Percentiles rank a stretch among this genome's conserved stretches.
These are phyloP conservation scores for Plebejus argus DNA, from an alignment of 2,888 invertebrate genomes.

Conservation along the genomic window DNA sequence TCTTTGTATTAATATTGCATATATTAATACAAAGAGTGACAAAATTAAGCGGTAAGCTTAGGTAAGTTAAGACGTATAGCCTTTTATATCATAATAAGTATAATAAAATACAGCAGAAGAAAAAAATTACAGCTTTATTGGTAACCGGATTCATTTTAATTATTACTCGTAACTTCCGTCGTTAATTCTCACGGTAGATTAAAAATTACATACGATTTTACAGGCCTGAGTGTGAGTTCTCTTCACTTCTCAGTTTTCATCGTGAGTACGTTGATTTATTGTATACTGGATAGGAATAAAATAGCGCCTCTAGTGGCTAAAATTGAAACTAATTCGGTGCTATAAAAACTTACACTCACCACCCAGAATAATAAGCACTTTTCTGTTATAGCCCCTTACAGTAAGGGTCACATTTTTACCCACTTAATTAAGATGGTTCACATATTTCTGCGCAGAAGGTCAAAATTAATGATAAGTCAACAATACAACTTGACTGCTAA, in stretches of 20 bases:
- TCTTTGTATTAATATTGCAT: background rate
- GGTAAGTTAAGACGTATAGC: no score
- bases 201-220: background rate
- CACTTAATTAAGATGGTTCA: slow-evolving; percentile 13
- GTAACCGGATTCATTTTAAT: background rate
- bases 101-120: background rate
- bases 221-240: no score
- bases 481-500: background rate
- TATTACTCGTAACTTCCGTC: background rate
- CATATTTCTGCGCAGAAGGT: background rate
- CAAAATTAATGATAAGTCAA: background rate
- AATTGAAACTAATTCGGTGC: no score
- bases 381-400: background rate
- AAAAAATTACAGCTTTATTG: background rate
- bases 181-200: background rate
- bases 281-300: no score
- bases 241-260: no score
- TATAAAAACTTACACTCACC: background rate
- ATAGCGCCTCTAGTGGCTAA: no score
- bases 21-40: no score
- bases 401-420: background rate
- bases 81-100: no score
- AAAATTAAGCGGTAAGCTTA: no score
- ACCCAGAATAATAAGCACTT: background rate
- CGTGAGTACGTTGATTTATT: no score